phyloP scores from a whole-genome alignment of 35 echinoderm and acorn worm species.

The Diadema setosum region DNA sequence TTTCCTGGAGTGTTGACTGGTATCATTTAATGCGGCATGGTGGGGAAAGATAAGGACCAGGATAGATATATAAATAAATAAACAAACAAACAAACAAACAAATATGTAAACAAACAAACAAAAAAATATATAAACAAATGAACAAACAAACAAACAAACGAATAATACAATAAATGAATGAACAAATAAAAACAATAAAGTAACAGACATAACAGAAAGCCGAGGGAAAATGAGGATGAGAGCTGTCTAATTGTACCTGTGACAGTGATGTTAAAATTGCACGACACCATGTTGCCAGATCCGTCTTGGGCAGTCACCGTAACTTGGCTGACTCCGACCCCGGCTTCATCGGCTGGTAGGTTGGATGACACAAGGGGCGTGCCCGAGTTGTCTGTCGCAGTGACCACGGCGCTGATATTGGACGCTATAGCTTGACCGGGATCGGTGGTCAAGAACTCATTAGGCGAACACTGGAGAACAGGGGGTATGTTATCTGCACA shows the following conservation, averaged over 20 bases:
- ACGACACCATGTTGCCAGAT: background rate
- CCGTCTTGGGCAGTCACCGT: background rate
- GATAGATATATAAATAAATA: too few species aligned
- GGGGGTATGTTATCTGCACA: background rate
- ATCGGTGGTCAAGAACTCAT: background rate
- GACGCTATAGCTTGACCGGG: background rate
- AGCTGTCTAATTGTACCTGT: too few species aligned
- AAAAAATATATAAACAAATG: too few species aligned
- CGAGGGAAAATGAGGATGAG: background rate
- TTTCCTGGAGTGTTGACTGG: background rate
- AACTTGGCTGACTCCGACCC: background rate
- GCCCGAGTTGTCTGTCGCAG: constrained; percentile 30
- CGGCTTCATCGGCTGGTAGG: background rate
- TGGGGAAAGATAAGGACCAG: too few species aligned
- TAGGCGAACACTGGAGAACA: background rate
- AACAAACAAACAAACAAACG: too few species aligned
- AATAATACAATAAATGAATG: too few species aligned
- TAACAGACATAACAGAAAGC: too few species aligned
- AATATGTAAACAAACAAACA: too few species aligned
- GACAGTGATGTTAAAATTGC: background rate
- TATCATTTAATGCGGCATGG: too few species aligned
- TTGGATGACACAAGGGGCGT: background rate
- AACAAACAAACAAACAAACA: too few species aligned
- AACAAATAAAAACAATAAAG: too few species aligned
- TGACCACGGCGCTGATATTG: constrained; percentile 11